phyloP scores from a whole-genome alignment of 2,797 vertebrate species.

The Darevskia nairensis region DNA sequence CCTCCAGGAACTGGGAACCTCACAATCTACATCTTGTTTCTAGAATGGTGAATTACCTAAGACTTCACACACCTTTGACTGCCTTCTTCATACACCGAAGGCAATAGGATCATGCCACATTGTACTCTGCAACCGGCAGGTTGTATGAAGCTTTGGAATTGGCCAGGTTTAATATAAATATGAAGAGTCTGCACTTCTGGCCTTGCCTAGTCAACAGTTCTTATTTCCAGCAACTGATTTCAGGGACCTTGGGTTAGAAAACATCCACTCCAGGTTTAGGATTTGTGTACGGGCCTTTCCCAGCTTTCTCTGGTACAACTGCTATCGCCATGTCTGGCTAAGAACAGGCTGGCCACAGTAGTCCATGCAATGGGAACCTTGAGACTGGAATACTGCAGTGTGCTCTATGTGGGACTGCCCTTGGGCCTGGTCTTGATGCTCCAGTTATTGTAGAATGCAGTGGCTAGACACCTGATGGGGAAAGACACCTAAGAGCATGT shows the following conservation, averaged over 20 bases:
- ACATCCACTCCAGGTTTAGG: neutral
- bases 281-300: no score
- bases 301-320: no score
- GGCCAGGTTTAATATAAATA: neutral
- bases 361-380: no score
- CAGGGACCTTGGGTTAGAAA: neutral
- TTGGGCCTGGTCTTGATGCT: no score
- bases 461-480: no score
- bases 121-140: neutral
- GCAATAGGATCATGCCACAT: neutral
- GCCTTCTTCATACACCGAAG: neutral
- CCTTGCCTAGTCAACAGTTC: neutral
- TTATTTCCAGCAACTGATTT: neutral
- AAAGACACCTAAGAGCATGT: no score
- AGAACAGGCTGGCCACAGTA: no score
- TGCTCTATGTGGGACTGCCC: no score
- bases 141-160: neutral
- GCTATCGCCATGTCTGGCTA: no score
- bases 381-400: no score
- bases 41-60: neutral
- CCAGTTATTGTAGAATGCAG: no score
- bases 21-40: neutral
- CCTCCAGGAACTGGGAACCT: neutral
- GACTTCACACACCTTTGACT: no score
- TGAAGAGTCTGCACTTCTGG: neutral